Evolutionary conservation across 2,888 invertebrate species (phyloP).

Genomic region (Tromatobia lineatoria): DNA sequence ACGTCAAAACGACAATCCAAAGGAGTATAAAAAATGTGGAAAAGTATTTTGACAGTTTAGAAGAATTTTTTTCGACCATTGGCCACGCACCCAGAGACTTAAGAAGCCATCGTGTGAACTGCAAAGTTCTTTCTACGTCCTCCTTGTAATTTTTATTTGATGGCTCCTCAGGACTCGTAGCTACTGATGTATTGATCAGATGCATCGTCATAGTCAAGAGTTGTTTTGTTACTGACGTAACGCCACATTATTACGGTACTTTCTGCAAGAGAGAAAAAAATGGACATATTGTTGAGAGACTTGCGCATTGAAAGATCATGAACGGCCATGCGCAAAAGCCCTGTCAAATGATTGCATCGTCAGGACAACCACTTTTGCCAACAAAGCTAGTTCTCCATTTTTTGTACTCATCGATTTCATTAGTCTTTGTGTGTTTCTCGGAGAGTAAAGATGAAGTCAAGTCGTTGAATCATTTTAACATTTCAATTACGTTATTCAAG

Average conservation of each 20-base stretch:
- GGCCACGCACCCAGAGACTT: slow-evolving; percentile 56
- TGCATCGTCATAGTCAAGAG: neutral
- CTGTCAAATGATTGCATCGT: no score
- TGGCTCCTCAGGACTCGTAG: neutral
- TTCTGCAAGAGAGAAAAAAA: neutral
- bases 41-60: slow-evolving; percentile 12
- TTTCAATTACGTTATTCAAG: neutral
- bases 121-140: slow-evolving; percentile 26
- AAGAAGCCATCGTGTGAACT: slow-evolving; percentile 52
- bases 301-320: neutral
- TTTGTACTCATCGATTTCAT: neutral
- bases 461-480: neutral
- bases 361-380: neutral
- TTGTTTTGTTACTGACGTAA: neutral
- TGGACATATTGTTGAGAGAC: neutral
- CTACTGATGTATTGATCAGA: neutral
- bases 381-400: neutral
- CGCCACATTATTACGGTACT: neutral
- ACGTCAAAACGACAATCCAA: slow-evolving; percentile 18
- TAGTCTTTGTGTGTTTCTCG: neutral
- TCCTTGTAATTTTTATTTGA: slow-evolving; percentile 8
- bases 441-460: neutral
- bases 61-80: slow-evolving; percentile 44
- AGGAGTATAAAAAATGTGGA: slow-evolving; percentile 17
- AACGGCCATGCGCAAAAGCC: neutral